Evolutionary conservation across 2,797 vertebrate species (phyloP).

Genomic region (Sebastiscus albofasciatus): DNA sequence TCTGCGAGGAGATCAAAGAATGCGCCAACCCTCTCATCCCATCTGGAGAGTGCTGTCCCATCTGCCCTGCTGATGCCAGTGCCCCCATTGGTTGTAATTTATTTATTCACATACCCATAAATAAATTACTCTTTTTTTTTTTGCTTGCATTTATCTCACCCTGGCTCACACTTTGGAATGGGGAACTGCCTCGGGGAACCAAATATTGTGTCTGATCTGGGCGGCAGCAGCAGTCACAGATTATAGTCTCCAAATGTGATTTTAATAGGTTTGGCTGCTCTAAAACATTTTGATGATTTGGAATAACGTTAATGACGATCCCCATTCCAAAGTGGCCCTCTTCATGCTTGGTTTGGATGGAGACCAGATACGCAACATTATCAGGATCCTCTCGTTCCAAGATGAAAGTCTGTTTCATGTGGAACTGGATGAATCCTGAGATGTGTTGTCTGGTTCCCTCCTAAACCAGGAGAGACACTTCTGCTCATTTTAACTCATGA

Average conservation of each 20-base stretch:
- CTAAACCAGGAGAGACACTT: constrained; percentile 38
- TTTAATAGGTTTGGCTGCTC: background rate
- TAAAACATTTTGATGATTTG: constrained; percentile 9
- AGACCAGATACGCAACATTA: constrained; percentile 48
- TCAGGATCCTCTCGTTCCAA: constrained; percentile 21
- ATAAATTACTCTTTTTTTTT: constrained; percentile 88
- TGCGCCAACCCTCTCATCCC: constrained; percentile 92
- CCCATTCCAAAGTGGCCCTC: constrained; percentile 58
- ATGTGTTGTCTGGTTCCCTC: constrained; percentile 42
- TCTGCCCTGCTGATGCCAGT: constrained; percentile 89
- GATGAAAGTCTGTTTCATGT: constrained; percentile 10
- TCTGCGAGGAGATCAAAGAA: constrained; percentile 94
- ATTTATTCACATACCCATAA: constrained; percentile 91
- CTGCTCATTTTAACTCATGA: constrained; percentile 44
- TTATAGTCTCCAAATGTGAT: background rate
- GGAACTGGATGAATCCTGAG: constrained; percentile 32
- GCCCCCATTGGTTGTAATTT: constrained; percentile 92
- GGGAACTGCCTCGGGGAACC: constrained; percentile 43
- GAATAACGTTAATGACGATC: constrained; percentile 21
- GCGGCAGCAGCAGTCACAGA: background rate
- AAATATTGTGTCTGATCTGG: constrained; percentile 15
- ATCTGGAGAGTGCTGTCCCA: constrained; percentile 96
- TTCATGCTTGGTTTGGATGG: constrained; percentile 34
- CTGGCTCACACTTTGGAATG: constrained; percentile 60
- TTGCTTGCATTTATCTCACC: constrained; percentile 60